These are phyloP conservation scores for Ciconia stormi DNA, from an alignment of 2,113 vertebrate genomes.

Conservation along the genomic window DNA sequence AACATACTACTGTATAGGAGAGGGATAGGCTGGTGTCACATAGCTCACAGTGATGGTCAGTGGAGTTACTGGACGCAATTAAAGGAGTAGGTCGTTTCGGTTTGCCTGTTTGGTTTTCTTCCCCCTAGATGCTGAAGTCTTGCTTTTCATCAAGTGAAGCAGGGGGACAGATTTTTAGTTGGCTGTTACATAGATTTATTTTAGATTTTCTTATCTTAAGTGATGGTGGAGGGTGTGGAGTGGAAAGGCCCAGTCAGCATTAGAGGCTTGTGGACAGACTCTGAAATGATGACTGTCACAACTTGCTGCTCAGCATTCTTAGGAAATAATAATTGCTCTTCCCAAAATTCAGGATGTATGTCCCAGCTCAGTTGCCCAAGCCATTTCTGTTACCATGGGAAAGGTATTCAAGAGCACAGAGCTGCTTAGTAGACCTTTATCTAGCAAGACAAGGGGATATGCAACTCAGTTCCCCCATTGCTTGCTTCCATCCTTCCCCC, in stretches of 20 bases:
- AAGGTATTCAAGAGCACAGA: background rate
- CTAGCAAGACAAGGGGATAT: background rate
- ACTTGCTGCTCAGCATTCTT: background rate
- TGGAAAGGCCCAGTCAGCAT: background rate
- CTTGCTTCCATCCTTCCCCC: background rate
- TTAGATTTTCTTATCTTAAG: background rate
- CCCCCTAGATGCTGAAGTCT: background rate
- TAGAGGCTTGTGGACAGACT: background rate
- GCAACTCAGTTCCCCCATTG: rapidly evolving
- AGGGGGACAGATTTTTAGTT: background rate
- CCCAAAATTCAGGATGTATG: background rate
- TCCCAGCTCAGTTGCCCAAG: background rate
- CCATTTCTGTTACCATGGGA: background rate
- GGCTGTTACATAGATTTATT: background rate
- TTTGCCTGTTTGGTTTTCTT: background rate
- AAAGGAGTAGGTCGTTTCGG: background rate
- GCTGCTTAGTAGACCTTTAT: background rate
- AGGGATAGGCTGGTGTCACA: background rate
- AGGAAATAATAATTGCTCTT: background rate
- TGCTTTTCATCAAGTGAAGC: background rate
- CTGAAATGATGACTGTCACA: background rate
- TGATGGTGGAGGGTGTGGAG: background rate
- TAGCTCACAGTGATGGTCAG: background rate
- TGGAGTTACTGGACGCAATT: background rate
- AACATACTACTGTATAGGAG: background rate